A percentile compares a stretch with the other conserved stretches of the same genome.
phyloP scores from a whole-genome alignment of 2,888 invertebrate genomes.

The Incurvaria masculella region DNA sequence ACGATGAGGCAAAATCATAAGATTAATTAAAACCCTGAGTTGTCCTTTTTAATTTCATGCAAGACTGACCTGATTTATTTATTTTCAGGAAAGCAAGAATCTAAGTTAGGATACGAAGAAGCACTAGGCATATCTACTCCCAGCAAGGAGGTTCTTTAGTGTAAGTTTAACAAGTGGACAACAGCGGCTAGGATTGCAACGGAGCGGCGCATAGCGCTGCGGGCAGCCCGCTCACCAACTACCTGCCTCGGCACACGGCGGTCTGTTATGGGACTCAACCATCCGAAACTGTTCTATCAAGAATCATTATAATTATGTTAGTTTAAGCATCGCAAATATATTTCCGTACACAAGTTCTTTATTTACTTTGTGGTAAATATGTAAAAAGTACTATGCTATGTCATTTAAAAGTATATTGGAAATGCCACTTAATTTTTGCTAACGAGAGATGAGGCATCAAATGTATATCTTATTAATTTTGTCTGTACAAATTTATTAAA shows the following conservation, averaged over 20 bases:
- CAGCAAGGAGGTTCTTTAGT: conserved; percentile 76
- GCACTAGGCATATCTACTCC: conserved; percentile 89
- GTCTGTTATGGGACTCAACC: background rate
- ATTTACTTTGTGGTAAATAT: background rate
- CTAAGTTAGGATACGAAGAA: conserved; percentile 81
- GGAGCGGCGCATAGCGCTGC: background rate
- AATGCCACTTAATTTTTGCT: background rate
- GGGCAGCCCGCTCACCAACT: background rate
- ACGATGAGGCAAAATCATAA: too few species aligned
- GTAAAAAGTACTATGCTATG: background rate
- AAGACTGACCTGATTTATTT: background rate
- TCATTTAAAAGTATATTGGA: background rate
- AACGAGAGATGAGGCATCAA: background rate
- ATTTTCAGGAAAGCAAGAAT: conserved; percentile 51
- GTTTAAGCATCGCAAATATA: background rate
- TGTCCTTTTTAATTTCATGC: too few species aligned
- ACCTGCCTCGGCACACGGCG: background rate
- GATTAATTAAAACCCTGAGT: too few species aligned
- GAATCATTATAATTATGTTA: background rate
- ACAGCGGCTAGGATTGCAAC: too few species aligned
- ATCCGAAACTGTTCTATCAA: too few species aligned
- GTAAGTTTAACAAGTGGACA: too few species aligned
- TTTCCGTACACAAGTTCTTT: background rate
- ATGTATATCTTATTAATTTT: background rate
- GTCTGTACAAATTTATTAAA: background rate